phyloP scores from a whole-genome alignment of 2,797 vertebrate species.

The Danio jaintianensis region DNA sequence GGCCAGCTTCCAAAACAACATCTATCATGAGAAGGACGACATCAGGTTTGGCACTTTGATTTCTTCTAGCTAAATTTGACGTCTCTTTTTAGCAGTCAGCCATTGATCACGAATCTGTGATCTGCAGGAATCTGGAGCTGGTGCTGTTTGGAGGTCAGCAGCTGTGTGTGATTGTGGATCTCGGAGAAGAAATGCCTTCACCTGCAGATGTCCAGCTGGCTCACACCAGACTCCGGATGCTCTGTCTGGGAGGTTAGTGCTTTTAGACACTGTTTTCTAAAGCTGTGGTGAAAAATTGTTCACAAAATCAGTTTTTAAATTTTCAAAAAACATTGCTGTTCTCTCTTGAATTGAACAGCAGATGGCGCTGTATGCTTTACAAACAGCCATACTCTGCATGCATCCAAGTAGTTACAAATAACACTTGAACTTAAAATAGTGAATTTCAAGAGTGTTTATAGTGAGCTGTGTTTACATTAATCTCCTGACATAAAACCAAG shows the following conservation, averaged over 20 bases:
- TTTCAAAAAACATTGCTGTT: no score
- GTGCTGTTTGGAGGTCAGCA: slow-evolving; percentile 88
- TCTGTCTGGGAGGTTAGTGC: slow-evolving; percentile 86
- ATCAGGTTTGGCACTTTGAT: slow-evolving; percentile 78
- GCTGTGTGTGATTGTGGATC: slow-evolving; percentile 87
- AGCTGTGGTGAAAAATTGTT: no score
- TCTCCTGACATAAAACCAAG: no score
- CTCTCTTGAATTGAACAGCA: no score
- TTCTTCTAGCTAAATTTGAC: background rate
- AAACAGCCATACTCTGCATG: no score
- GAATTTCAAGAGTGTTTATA: no score
- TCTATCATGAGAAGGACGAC: slow-evolving; percentile 91
- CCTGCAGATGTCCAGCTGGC: slow-evolving; percentile 87
- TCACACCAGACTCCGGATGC: slow-evolving; percentile 83
- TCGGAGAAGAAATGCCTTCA: slow-evolving; percentile 83
- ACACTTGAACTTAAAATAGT: no score
- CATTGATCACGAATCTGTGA: slow-evolving; percentile 13
- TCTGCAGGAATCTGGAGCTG: slow-evolving; percentile 84
- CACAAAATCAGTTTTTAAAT: no score
- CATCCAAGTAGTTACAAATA: no score
- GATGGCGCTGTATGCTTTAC: no score
- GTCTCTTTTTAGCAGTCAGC: background rate
- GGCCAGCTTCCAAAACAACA: slow-evolving; percentile 88
- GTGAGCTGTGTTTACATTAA: no score
- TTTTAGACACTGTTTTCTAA: background rate